Evolutionary conservation across 2,888 invertebrate species (phyloP).

Genomic region (Euplexia lucipara): DNA sequence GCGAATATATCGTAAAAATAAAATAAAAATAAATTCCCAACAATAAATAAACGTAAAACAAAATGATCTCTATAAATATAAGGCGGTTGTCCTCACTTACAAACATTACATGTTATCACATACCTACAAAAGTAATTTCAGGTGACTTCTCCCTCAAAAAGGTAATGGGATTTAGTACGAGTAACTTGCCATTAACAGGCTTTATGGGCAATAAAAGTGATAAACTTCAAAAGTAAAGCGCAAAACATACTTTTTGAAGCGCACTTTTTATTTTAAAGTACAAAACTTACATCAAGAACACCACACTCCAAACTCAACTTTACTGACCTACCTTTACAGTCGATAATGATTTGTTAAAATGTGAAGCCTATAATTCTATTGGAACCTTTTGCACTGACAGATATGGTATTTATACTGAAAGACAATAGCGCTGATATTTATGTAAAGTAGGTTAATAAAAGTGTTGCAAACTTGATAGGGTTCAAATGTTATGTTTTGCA

Average conservation of each 20-base stretch:
- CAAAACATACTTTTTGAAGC: slow-evolving; percentile 58
- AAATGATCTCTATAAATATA: slow-evolving; percentile 50
- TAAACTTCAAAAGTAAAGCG: slow-evolving; percentile 64
- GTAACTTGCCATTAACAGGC: slow-evolving; percentile 60
- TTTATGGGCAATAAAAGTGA: slow-evolving; percentile 69
- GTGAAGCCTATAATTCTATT: slow-evolving; percentile 36
- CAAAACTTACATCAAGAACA: neutral
- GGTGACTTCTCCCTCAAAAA: slow-evolving; percentile 53
- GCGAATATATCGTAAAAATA: too few relatives aligned
- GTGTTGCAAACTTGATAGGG: slow-evolving; percentile 49
- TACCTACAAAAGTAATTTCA: slow-evolving; percentile 54
- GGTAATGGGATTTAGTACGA: slow-evolving; percentile 48
- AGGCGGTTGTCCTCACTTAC: slow-evolving; percentile 44
- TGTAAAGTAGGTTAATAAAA: slow-evolving; percentile 26
- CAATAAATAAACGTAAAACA: slow-evolving; percentile 47
- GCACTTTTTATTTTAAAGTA: slow-evolving; percentile 47
- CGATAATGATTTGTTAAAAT: slow-evolving; percentile 3
- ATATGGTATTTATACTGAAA: slow-evolving; percentile 55
- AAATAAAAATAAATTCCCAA: slow-evolving; percentile 8
- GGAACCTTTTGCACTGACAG: slow-evolving; percentile 46
- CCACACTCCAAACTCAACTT: slow-evolving; percentile 12
- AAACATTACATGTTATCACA: slow-evolving; percentile 52
- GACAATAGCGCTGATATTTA: slow-evolving; percentile 58
- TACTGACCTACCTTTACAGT: rapidly evolving
- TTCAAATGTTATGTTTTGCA: slow-evolving; percentile 31